phyloP scores from a whole-genome alignment of 2,797 vertebrate species.

The Pteropus rufus region DNA sequence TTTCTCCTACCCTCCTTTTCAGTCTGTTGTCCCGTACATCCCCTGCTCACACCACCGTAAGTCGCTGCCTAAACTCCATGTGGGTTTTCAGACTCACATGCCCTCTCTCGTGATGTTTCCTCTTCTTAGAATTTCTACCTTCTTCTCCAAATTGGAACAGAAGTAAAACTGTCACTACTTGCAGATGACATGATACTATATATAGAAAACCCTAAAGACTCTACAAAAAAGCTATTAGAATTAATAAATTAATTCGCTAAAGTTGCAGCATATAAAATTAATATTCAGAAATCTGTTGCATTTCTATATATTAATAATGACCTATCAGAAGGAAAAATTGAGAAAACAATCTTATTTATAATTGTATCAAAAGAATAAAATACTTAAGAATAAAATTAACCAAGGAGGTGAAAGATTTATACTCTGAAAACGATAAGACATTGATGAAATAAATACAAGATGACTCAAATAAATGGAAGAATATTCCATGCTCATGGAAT shows the following conservation, averaged over 20 bases:
- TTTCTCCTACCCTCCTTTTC: not conserved
- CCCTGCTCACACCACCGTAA: not conserved
- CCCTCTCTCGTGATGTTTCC: not conserved
- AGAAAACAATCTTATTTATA: not conserved
- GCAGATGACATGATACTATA: not conserved
- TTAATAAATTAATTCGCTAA: not conserved
- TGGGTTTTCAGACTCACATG: accelerated
- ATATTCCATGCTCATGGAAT: not conserved
- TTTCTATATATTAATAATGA: not conserved
- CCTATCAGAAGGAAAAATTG: no score
- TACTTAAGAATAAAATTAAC: not conserved
- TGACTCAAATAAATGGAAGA: not conserved
- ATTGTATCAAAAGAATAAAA: not conserved
- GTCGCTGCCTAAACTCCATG: accelerated
- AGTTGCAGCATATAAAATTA: not conserved
- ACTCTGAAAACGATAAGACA: not conserved
- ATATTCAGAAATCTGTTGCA: not conserved
- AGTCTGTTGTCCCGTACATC: accelerated
- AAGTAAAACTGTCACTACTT: not conserved
- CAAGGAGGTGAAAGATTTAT: not conserved
- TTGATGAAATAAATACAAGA: not conserved
- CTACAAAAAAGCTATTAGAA: not conserved
- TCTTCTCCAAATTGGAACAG: not conserved
- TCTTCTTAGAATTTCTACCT: not conserved
- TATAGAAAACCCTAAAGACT: not conserved